Conservation (phyloP, 2,113 vertebrate genomes). For the Eulemur macaco region DNA sequence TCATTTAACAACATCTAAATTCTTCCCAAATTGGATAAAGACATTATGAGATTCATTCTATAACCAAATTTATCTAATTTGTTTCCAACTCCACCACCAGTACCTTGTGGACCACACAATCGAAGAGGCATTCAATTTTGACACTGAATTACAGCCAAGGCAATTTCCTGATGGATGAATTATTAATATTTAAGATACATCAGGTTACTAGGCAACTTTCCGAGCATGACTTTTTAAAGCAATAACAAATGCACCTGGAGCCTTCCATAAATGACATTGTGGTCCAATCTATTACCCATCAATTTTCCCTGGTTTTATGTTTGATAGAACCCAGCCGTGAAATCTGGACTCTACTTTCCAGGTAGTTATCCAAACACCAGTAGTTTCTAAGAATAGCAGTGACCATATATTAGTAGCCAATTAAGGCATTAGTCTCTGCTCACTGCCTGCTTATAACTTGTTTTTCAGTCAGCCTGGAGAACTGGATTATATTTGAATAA, state of each 20-base stretch:
- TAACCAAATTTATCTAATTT: background rate
- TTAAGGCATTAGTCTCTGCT: conserved; percentile 56
- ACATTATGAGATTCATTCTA: background rate
- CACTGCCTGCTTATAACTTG: background rate
- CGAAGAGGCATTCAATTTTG: background rate
- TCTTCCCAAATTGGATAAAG: background rate
- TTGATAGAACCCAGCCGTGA: conserved; percentile 39
- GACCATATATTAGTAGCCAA: conserved; percentile 49
- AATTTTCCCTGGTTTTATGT: conserved; percentile 37
- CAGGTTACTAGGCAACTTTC: conserved; percentile 35
- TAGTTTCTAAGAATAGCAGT: conserved; percentile 61
- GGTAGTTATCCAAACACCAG: conserved; percentile 48
- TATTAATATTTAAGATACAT: conserved; percentile 54
- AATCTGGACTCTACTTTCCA: conserved; percentile 46
- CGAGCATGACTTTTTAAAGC: conserved; percentile 14
- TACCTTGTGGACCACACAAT: background rate
- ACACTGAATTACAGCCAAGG: background rate
- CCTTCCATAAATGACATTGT: conserved; percentile 1
- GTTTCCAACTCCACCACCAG: background rate
- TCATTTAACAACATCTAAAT: background rate
- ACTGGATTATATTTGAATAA: background rate
- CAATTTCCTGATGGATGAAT: conserved; percentile 10
- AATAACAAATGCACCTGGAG: conserved; percentile 11
- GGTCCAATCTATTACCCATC: background rate
- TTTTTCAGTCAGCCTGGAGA: background rate